A percentile compares a stretch with the other conserved stretches of the same genome.
phyloP scores from a whole-genome alignment of 1,140 invertebrate species.

The Ruditapes philippinarum region DNA sequence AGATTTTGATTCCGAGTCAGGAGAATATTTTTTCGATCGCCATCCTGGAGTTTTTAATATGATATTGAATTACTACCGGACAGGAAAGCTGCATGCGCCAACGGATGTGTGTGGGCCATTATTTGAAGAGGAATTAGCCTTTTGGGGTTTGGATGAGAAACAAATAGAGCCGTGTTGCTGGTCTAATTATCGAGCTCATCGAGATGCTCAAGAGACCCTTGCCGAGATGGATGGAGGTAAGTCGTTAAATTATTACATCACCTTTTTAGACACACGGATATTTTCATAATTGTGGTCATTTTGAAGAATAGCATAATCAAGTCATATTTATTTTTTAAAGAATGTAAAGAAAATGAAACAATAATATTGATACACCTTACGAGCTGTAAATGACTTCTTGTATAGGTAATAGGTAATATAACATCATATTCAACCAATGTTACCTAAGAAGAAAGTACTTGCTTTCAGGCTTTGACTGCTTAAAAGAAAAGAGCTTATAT shows the following conservation, averaged over 20 bases:
- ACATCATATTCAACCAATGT: too few species aligned
- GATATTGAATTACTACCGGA: slow-evolving; percentile 87
- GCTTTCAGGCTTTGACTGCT: too few species aligned
- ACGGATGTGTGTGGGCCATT: slow-evolving; percentile 86
- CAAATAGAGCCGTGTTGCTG: slow-evolving; percentile 87
- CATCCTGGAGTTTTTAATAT: slow-evolving; percentile 86
- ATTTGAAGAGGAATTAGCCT: slow-evolving; percentile 86
- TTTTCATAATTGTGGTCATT: too few species aligned
- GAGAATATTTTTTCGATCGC: slow-evolving; percentile 86
- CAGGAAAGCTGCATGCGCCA: slow-evolving; percentile 84
- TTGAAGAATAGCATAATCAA: too few species aligned
- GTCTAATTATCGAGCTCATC: slow-evolving; percentile 83
- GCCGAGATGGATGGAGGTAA: slow-evolving; percentile 80
- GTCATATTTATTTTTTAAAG: too few species aligned
- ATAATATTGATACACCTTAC: too few species aligned
- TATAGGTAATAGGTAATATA: too few species aligned
- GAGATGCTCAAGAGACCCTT: slow-evolving; percentile 85
- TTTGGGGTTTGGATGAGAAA: slow-evolving; percentile 86
- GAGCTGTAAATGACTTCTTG: too few species aligned
- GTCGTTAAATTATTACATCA: not conserved
- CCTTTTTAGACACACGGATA: too few species aligned
- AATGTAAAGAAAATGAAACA: too few species aligned
- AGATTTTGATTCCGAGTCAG: slow-evolving; percentile 83
- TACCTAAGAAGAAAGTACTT: too few species aligned
- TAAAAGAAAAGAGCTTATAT: too few species aligned